These are phyloP conservation scores for Clarias macrocephalus DNA, from an alignment of 2,113 vertebrate species.

Conservation along the genomic window DNA sequence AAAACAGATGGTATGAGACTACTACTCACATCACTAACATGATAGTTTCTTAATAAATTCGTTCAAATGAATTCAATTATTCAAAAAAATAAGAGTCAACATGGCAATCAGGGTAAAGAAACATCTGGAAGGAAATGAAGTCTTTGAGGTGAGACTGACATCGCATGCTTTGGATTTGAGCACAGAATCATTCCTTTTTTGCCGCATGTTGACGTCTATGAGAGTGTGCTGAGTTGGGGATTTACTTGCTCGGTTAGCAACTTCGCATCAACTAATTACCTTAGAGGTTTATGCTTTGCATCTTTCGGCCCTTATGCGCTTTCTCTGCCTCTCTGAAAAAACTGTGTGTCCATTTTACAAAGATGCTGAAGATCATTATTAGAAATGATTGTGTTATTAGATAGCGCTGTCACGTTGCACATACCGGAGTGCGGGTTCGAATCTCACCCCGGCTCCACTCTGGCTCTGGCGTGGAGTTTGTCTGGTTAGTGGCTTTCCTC, in stretches of 20 bases:
- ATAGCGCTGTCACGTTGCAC: too few relatives aligned
- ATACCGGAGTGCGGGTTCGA: too few relatives aligned
- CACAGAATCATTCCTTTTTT: not conserved
- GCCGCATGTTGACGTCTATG: not conserved
- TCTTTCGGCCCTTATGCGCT: not conserved
- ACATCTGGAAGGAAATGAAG: not conserved
- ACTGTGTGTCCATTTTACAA: not conserved
- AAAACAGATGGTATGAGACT: not conserved
- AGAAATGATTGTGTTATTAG: not conserved
- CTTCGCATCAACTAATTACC: not conserved
- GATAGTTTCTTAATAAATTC: not conserved
- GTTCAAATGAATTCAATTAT: too few relatives aligned
- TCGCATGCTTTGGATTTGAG: not conserved
- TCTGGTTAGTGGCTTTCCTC: too few relatives aligned
- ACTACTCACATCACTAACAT: not conserved
- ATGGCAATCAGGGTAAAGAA: not conserved
- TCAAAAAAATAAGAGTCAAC: not conserved
- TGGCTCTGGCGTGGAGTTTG: too few relatives aligned
- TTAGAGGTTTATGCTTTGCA: not conserved
- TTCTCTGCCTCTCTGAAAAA: not conserved
- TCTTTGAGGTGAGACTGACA: not conserved
- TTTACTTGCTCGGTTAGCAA: slow-evolving; percentile 5
- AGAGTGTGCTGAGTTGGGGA: not conserved
- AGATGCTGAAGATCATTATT: not conserved
- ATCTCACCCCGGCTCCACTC: too few relatives aligned